Base-by-base conservation (phyloP, 2,888 invertebrate genomes). In the Noctua pronuba region DNA sequence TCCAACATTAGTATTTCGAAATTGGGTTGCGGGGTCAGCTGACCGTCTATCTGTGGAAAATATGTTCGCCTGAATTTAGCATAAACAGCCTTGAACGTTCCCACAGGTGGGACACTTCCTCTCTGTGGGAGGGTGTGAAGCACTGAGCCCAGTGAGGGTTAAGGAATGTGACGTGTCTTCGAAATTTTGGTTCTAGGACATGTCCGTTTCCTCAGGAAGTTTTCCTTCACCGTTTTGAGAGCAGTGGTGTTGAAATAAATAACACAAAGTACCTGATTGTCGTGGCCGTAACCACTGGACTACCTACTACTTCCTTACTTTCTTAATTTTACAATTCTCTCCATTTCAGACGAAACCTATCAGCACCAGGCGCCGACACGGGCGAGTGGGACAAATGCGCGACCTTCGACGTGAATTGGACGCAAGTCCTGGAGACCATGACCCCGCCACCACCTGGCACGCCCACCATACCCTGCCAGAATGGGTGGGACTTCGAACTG, bases 401-500 rank as follows among this genome's bases (percentile, higher is more conserved):
- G 60, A 95, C 94, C 70, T 96, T 90, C 91, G 89, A 90, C 69
- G 94, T 93, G 52, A 96, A 96, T 91, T 96, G 96, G 96, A 94
- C 90, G 44, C 88, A 92, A 11, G 95, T 96, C n/a, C 90, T 96
- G 83, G 86, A 91, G 78, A 93, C 92, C 18, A 88, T 95, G 92
- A 88, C 86, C 21, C 93, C 94, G 2, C 94, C 94, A 0, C 91
- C 90, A 71, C 91, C 90, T 5, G 89, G 80, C 73, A 94, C 96
- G 2, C 94, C 94, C 7, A 90, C 89, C 1, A 87, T 91, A 13
- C 90, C 93, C 1, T 96, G 96, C 81, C 89, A 81, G 44, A 52
- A 94, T 70, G 96, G 96, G 31, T 96, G 96, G 96, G 96, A 96
- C 82, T 96, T 96, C 83, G 93, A 95, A 73, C 89, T 95, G 18